phyloP scores from a whole-genome alignment of 2,797 vertebrate species.

The Fundulus diaphanus region DNA sequence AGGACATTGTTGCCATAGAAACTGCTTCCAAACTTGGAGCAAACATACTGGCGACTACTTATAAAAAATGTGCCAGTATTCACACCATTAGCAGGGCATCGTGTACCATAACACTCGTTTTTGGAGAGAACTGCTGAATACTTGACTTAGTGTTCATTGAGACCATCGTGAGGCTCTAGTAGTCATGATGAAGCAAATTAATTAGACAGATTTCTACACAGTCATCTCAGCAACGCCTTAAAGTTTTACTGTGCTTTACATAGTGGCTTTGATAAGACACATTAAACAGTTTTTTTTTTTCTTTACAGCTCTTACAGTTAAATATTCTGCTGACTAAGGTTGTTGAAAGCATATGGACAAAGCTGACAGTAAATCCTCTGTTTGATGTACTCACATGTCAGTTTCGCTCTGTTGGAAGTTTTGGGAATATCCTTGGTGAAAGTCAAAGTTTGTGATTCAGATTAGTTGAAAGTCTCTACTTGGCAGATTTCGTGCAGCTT shows the following conservation, averaged over 20 bases:
- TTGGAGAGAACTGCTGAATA: slow-evolving; percentile 57
- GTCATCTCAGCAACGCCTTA: slow-evolving; percentile 35
- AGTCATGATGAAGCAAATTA: slow-evolving; percentile 50
- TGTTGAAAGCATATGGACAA: not conserved
- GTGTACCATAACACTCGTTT: slow-evolving; percentile 71
- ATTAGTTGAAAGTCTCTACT: slow-evolving; percentile 61
- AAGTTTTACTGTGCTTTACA: slow-evolving; percentile 29
- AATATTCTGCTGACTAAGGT: not conserved
- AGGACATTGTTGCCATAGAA: slow-evolving; percentile 81
- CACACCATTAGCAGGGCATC: slow-evolving; percentile 75
- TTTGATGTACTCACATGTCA: slow-evolving; percentile 64
- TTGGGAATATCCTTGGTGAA: slow-evolving; percentile 62
- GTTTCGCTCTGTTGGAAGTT: slow-evolving; percentile 59
- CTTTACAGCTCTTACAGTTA: not conserved
- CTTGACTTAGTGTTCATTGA: slow-evolving; percentile 65
- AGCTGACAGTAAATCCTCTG: slow-evolving; percentile 46
- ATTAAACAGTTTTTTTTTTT: slow-evolving; percentile 31
- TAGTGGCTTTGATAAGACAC: slow-evolving; percentile 59
- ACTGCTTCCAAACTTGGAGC: slow-evolving; percentile 80
- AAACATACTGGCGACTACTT: slow-evolving; percentile 76
- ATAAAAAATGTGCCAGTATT: slow-evolving; percentile 79
- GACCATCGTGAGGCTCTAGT: slow-evolving; percentile 57
- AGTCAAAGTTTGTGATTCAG: slow-evolving; percentile 69
- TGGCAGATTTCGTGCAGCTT: slow-evolving; percentile 54
- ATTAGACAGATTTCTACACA: slow-evolving; percentile 46